A percentile compares a stretch with the other conserved stretches of the same genome.
These are phyloP conservation scores for Ptychoptera contaminata DNA, from an alignment of 2,888 invertebrate species.

Conservation along the genomic window DNA sequence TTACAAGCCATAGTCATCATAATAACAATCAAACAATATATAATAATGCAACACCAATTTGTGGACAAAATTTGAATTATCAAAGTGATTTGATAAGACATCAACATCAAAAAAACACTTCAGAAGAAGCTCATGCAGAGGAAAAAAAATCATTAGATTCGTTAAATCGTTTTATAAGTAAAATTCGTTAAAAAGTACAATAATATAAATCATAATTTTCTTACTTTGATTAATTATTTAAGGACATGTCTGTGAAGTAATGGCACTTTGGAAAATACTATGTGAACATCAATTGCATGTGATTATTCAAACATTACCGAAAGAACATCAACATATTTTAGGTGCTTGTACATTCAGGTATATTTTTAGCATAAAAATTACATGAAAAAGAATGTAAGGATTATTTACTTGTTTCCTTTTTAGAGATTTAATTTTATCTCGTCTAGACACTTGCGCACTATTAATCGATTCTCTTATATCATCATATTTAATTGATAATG, in stretches of 20 bases:
- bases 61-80: too few species aligned
- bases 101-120: constrained; percentile 16
- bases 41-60: too few species aligned
- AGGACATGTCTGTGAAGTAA: constrained; percentile 70
- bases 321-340: constrained; percentile 46
- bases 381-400: constrained; percentile 5
- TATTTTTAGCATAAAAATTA: constrained; percentile 31
- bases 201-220: not conserved
- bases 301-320: constrained; percentile 50
- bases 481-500: constrained; percentile 87
- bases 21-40: too few species aligned
- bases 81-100: too few species aligned
- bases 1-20: not conserved
- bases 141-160: constrained; percentile 66
- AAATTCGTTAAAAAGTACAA: constrained; percentile 16
- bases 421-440: constrained; percentile 33
- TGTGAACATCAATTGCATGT: constrained; percentile 84
- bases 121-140: constrained; percentile 38
- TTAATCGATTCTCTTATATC: constrained; percentile 76
- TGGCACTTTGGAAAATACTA: constrained; percentile 84
- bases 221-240: constrained; percentile 11
- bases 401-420: constrained; percentile 7
- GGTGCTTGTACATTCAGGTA: constrained; percentile 40
- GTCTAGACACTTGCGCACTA: constrained; percentile 44
- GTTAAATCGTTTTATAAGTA: constrained; percentile 51